Percentiles rank a stretch among this genome's conserved stretches.
These are phyloP conservation scores for Orthosia cruda DNA, from an alignment of 2,888 invertebrate genomes.

Conservation along the genomic window DNA sequence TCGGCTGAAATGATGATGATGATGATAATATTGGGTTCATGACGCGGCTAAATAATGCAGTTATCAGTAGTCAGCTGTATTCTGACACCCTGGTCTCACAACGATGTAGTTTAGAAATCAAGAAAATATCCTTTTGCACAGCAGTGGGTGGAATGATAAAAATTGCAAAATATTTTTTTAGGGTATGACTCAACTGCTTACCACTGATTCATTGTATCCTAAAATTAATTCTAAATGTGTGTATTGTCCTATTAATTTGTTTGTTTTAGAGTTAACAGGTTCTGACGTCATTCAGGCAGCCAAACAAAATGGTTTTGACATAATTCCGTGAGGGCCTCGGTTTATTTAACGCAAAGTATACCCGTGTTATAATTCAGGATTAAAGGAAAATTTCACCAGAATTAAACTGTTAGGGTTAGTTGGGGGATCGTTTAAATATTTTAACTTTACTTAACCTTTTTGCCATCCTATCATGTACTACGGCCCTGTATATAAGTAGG, in stretches of 20 bases:
- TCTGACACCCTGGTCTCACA: not conserved
- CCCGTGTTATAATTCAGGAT: constrained; percentile 15
- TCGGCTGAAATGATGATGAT: too few relatives aligned
- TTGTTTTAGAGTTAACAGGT: constrained; percentile 24
- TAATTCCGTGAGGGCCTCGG: constrained; percentile 19
- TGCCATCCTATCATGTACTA: too few relatives aligned
- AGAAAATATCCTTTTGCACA: not conserved
- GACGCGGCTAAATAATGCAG: too few relatives aligned
- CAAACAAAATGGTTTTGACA: constrained; percentile 52
- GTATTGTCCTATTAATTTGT: constrained; percentile 29
- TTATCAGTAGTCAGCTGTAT: not conserved
- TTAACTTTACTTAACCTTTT: too few relatives aligned
- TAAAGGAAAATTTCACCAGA: not conserved
- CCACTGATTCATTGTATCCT: not conserved
- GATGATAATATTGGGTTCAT: too few relatives aligned
- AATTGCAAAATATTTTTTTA: too few relatives aligned
- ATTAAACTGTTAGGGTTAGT: not conserved
- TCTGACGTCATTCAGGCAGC: constrained; percentile 33
- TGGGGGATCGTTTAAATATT: not conserved
- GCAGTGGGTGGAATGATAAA: not conserved
- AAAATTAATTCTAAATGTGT: constrained; percentile 13
- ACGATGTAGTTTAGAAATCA: not conserved
- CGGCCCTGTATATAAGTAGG: too few relatives aligned
- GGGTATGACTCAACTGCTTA: not conserved
- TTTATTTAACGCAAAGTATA: constrained; percentile 14